Evolutionary conservation across 2,113 vertebrate genomes (phyloP), one percentile per base, ranked within the genome.

Genomic region (Notiomystis cincta): DNA sequence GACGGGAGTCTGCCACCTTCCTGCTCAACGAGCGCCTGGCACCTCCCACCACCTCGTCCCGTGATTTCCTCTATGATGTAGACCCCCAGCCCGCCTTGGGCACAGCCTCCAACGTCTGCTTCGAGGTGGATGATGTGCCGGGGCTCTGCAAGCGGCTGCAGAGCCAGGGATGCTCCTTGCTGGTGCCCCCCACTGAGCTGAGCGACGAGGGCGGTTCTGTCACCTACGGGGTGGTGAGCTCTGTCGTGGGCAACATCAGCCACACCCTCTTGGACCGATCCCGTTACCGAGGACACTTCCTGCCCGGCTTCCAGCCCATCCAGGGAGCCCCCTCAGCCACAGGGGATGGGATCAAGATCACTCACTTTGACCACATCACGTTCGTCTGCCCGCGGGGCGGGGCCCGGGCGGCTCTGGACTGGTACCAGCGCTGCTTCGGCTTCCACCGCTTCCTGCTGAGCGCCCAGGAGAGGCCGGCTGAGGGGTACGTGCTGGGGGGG

Each of bases 291-390:
- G 99, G 99, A 0, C 64, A 60, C 19, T 99, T 99, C 90, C 78
- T 99, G 61, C 99, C 99, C 0, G 99, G 99, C 19, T 99, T 99
- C 90, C 81, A 90, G 28, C 80, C 84, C 4, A 54, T 98, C 27
- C 54, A 44, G 15, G 83, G 81, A 13, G 25, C 51, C 35, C 51
- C 47, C 56, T 11, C 13, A 7, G 33, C 75, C 5, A 4, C 0
- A 0, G 82, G 19, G 37, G 56, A 91, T 8, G 23, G 79, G 79
- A 56, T 97, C 54, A 92, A 98, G 24, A 94, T 99, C 82, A 98
- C 98, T 23, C 98, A 99, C 50, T 98, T 99, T 8, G 99, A 99
- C 85, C 99, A 99, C 95, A 96, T 99, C 66, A 99, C 99, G 0
- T 98, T 98, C 1, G 99, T 98, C 33, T 99, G 99, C 70, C 97